These are phyloP conservation scores for Oryzias woworae DNA, from an alignment of 2,113 vertebrate species.

Conservation along the genomic window DNA sequence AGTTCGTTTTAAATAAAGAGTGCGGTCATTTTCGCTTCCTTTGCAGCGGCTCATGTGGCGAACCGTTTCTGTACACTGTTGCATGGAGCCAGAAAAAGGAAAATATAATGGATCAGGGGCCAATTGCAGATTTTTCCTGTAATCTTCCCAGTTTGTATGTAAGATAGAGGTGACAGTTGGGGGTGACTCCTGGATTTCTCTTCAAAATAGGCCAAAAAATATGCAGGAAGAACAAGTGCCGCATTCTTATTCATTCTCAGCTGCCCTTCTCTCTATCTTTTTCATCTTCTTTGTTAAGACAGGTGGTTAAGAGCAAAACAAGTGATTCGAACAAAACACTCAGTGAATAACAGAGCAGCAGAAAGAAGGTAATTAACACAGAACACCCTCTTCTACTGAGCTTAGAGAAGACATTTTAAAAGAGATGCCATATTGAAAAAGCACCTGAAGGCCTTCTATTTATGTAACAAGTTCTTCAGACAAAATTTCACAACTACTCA, in stretches of 20 bases:
- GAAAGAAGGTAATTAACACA: constrained; percentile 61
- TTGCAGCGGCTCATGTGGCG: constrained; percentile 20
- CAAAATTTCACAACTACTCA: constrained; percentile 52
- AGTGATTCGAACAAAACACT: constrained; percentile 53
- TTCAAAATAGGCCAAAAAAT: constrained; percentile 37
- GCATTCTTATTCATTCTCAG: constrained; percentile 18
- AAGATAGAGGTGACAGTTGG: constrained; percentile 25
- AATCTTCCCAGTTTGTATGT: constrained; percentile 22
- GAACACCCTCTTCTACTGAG: constrained; percentile 41
- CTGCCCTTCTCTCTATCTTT: constrained; percentile 26
- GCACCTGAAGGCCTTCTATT: constrained; percentile 35
- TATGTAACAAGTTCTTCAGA: constrained; percentile 18
- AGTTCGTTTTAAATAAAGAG: constrained; percentile 55
- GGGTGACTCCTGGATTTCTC: constrained; percentile 29
- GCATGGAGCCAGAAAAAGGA: not conserved
- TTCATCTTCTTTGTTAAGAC: constrained; percentile 37
- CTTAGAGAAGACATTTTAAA: constrained; percentile 20
- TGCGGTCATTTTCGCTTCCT: constrained; percentile 47
- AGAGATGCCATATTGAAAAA: constrained; percentile 14
- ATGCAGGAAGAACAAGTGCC: constrained; percentile 14
- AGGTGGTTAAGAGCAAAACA: constrained; percentile 56
- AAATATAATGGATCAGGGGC: constrained; percentile 15
- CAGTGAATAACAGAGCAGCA: constrained; percentile 50
- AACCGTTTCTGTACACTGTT: constrained; percentile 11
- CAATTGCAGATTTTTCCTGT: constrained; percentile 35